Conservation (phyloP, 2,113 vertebrate genomes). For the Poecile atricapillus region DNA sequence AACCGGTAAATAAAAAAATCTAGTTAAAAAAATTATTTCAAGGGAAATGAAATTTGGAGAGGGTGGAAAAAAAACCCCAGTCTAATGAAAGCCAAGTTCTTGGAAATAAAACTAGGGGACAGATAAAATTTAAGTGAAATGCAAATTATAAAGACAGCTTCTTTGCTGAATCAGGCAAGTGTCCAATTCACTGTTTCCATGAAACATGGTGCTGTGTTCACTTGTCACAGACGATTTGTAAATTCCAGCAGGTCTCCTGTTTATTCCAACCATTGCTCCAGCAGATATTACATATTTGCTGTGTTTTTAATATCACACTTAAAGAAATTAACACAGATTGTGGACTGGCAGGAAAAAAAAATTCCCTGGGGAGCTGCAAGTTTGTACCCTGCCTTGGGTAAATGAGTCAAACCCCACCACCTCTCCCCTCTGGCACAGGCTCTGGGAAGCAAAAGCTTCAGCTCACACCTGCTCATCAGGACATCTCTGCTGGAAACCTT, state of each 20-base stretch:
- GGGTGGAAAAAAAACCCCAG: accelerated
- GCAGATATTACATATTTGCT: neutral
- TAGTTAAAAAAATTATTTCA: slow-evolving; percentile 3
- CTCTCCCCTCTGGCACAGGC: neutral
- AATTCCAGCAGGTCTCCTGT: neutral
- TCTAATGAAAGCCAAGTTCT: neutral
- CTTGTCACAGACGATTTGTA: slow-evolving; percentile 49
- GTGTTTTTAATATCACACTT: neutral
- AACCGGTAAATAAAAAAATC: neutral
- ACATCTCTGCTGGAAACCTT: neutral
- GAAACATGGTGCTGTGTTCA: neutral
- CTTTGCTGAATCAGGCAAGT: slow-evolving; percentile 3
- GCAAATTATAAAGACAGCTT: neutral
- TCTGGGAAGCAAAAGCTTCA: neutral
- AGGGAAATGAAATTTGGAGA: neutral
- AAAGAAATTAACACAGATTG: slow-evolving; percentile 34
- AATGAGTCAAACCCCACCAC: neutral
- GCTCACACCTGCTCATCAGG: neutral
- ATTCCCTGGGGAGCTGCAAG: neutral
- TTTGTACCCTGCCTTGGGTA: neutral
- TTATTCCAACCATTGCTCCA: neutral
- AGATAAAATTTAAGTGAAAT: neutral
- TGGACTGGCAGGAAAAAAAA: neutral
- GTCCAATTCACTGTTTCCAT: neutral
- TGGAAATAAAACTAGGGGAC: neutral